A percentile compares a stretch with the other conserved stretches of the same genome.
phyloP scores from a whole-genome alignment of 2,888 invertebrate genomes.

The Acronicta aceris region DNA sequence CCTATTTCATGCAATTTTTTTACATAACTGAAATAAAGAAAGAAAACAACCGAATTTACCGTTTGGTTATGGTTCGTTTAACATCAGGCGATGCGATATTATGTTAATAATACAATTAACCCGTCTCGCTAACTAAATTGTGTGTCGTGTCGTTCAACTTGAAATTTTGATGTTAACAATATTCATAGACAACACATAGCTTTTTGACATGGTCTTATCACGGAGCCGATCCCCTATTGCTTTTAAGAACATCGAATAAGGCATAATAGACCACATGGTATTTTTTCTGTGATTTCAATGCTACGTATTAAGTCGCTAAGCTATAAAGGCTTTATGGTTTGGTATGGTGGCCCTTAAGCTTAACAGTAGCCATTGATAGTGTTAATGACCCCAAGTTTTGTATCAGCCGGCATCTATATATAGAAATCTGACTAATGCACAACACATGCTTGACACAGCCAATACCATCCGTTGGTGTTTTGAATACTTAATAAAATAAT shows the following conservation, averaged over 20 bases:
- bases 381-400: constrained; percentile 77
- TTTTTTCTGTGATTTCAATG: too few species aligned
- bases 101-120: constrained; percentile 87
- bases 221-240: neutral
- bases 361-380: constrained; percentile 63
- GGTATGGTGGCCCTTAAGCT: constrained; percentile 53
- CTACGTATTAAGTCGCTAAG: constrained; percentile 1
- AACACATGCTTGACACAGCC: constrained; percentile 77
- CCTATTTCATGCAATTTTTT: constrained; percentile 51
- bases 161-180: constrained; percentile 42
- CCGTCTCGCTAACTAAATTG: constrained; percentile 68
- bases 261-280: neutral
- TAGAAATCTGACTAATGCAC: constrained; percentile 79
- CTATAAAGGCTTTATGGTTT: constrained; percentile 38
- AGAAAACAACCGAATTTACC: constrained; percentile 67
- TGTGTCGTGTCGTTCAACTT: constrained; percentile 76
- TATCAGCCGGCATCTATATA: constrained; percentile 76
- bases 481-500: constrained; percentile 62
- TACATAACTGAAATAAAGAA: constrained; percentile 50
- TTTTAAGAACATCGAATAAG: neutral
- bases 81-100: constrained; percentile 76
- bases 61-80: constrained; percentile 78
- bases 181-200: constrained; percentile 6
- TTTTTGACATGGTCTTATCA: neutral
- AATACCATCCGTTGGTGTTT: constrained; percentile 62